Conservation (phyloP, 2,113 vertebrate genomes). For the Lota lota region DNA sequence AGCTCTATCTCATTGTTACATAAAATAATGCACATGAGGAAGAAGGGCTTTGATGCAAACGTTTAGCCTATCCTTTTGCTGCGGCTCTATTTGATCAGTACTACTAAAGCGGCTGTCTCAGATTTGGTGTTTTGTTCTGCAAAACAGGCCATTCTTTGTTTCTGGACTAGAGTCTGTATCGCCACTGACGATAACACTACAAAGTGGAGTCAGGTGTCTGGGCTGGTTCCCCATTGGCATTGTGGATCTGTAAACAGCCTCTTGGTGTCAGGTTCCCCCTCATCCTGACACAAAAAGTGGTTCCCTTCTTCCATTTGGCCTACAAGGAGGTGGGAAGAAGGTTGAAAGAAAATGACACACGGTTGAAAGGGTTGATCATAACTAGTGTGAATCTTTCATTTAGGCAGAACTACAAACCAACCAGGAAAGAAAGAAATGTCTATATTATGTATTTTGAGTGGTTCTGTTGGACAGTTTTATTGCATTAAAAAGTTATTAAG, state of each 20-base stretch:
- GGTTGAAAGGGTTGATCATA: too few relatives aligned
- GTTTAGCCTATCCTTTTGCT: slow-evolving; percentile 8
- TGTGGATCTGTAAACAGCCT: slow-evolving; percentile 32
- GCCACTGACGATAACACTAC: slow-evolving; percentile 53
- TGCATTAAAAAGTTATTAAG: too few relatives aligned
- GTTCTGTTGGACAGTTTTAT: too few relatives aligned
- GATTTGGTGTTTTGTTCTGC: slow-evolving; percentile 24
- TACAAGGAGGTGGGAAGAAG: not conserved
- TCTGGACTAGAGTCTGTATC: slow-evolving; percentile 19
- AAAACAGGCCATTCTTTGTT: slow-evolving; percentile 45
- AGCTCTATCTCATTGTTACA: too few relatives aligned
- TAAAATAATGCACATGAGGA: too few relatives aligned
- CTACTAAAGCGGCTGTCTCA: not conserved
- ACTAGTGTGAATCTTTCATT: too few relatives aligned
- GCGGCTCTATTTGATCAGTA: not conserved
- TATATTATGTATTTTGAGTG: too few relatives aligned
- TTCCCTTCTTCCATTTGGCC: slow-evolving; percentile 7
- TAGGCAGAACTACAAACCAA: too few relatives aligned
- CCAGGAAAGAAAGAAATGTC: too few relatives aligned
- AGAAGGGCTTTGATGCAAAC: too few relatives aligned
- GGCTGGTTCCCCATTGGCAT: slow-evolving; percentile 30
- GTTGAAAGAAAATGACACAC: not conserved
- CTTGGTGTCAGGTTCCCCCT: slow-evolving; percentile 44
- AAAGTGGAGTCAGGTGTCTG: slow-evolving; percentile 51
- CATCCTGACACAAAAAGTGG: slow-evolving; percentile 23